A percentile compares a stretch with the other conserved stretches of the same genome.
phyloP scores from a whole-genome alignment of 2,113 vertebrate genomes.

The Xenus cinereus region DNA sequence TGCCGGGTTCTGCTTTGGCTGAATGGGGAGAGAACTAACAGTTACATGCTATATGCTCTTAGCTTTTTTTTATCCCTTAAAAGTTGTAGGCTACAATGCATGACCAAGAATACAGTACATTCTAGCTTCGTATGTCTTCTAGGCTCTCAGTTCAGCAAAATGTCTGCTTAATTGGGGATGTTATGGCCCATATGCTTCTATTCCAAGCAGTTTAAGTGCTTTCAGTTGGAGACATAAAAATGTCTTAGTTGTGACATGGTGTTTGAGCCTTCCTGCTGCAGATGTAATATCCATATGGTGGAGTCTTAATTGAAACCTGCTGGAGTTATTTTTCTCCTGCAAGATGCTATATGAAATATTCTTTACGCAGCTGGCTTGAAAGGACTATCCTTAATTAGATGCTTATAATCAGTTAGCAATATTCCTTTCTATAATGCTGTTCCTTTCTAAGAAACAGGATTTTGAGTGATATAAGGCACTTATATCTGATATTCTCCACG shows the following conservation, averaged over 20 bases:
- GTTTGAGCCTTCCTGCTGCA: constrained; percentile 40
- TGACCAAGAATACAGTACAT: neutral
- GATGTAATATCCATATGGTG: constrained; percentile 32
- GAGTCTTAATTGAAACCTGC: constrained; percentile 48
- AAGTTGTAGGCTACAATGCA: neutral
- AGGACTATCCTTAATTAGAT: neutral
- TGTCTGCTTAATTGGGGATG: neutral
- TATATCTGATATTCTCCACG: neutral
- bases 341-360: neutral
- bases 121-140: neutral
- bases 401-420: neutral
- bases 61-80: neutral
- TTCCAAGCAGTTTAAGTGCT: neutral
- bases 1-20: too few species aligned
- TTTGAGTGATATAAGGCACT: neutral
- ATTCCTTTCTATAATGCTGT: neutral
- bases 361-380: neutral
- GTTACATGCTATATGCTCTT: fast-evolving
- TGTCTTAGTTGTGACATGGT: constrained; percentile 35
- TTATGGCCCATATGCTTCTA: neutral
- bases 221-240: constrained; percentile 42
- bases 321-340: constrained; percentile 2
- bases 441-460: neutral
- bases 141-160: neutral
- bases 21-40: neutral